Percentiles rank a stretch among this genome's conserved stretches.
Conservation (phyloP, 2,888 invertebrate species). For the Meteorus cinctellus region DNA sequence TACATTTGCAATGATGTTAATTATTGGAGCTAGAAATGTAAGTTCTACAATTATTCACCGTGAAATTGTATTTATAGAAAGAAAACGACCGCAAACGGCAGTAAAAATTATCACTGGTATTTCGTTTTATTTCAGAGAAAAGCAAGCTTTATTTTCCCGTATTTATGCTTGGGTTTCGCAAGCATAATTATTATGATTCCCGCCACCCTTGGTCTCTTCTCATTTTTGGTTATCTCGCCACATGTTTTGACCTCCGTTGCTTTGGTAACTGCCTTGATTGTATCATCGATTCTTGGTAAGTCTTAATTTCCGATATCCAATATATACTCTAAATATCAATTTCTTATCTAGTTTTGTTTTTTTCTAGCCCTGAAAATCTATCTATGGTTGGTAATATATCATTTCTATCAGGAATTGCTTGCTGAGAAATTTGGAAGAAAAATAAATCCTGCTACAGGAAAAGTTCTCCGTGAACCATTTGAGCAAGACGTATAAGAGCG, state of each 20-base stretch:
- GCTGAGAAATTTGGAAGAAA: not conserved
- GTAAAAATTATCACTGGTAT: not conserved
- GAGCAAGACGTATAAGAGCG: not conserved
- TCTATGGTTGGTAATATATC: not conserved
- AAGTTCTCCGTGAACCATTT: not conserved
- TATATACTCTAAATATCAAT: too few species aligned
- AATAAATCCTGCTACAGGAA: not conserved
- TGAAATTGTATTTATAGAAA: not conserved
- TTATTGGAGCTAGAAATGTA: not conserved
- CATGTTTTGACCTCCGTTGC: not conserved
- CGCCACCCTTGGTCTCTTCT: not conserved
- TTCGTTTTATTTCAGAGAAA: not conserved
- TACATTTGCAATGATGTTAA: not conserved
- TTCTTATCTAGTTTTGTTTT: too few species aligned
- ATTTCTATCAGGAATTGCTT: not conserved
- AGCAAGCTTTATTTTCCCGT: not conserved
- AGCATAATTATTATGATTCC: not conserved
- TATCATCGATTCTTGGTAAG: not conserved
- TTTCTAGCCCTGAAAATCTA: not conserved
- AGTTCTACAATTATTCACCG: not conserved
- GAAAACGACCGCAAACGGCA: not conserved
- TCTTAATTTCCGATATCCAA: not conserved
- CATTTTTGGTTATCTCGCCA: not conserved
- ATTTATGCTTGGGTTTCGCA: not conserved
- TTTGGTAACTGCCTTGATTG: not conserved